Percentiles rank a stretch among this genome's conserved stretches.
Evolutionary conservation across 2,113 vertebrate genomes (phyloP).

Genomic region (Cygnus atratus): DNA sequence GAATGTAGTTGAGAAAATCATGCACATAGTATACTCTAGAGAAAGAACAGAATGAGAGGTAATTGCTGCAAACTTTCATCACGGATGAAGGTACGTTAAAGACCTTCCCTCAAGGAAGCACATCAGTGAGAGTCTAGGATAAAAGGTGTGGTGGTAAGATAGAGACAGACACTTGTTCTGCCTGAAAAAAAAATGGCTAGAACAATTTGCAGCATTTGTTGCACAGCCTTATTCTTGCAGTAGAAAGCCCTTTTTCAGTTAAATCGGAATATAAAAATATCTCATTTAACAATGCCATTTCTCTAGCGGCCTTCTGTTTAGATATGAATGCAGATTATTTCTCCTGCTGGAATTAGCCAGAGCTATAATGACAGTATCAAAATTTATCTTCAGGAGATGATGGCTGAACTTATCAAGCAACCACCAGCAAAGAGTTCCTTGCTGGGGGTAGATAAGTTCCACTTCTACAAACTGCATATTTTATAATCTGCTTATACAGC

Average conservation of each 20-base stretch:
- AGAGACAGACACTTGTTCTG: background rate
- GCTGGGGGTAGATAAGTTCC: constrained; percentile 38
- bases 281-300: background rate
- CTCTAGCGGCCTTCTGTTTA: background rate
- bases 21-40: background rate
- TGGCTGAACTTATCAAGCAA: constrained; percentile 57
- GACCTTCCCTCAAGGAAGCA: constrained; percentile 8
- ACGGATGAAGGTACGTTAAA: constrained; percentile 15
- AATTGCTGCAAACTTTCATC: constrained; percentile 26
- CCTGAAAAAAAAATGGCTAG: background rate
- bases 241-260: background rate
- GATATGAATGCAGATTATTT: background rate
- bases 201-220: background rate
- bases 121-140: background rate
- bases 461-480: constrained; percentile 43
- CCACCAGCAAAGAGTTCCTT: constrained; percentile 25
- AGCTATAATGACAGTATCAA: constrained; percentile 44
- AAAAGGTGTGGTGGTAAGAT: background rate
- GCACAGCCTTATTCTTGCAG: background rate
- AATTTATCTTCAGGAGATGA: constrained; percentile 56
- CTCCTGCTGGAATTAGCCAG: constrained; percentile 23
- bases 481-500: constrained; percentile 44
- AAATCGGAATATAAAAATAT: background rate
- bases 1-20: background rate
- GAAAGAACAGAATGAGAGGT: background rate